Evolutionary conservation across 2,113 vertebrate species (phyloP), one percentile per base, ranked within the genome.

Genomic region (Apeltes quadracus): DNA sequence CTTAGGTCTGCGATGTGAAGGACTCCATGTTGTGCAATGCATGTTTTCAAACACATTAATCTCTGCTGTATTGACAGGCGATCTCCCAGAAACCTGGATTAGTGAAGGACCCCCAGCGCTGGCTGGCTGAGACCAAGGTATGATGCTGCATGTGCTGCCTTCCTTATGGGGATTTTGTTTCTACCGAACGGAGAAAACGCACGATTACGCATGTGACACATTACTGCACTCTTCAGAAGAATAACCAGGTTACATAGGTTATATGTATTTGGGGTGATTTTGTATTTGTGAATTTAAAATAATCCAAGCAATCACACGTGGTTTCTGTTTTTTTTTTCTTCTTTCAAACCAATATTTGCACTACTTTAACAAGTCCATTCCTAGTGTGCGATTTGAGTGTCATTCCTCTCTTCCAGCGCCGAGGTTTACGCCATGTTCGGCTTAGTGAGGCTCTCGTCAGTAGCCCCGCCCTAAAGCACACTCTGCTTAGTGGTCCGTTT

Each of bases 101-200:
- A 81, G 93, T 90, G 75, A 95, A 89, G 81, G 96, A 98, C 75
- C 94, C 95, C 81, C 96, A 97, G 89, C 92, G 91, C 76, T 98
- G 97, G 97, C 87, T 97, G 46, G 96, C 96, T 80, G 97, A 99
- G 90, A 95, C 95, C 79, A 98, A 99, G 96, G 97, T 98, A 94
- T 85, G 66, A 77, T 27, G 9, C 36, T 44, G 56, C 46, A 56
- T 57, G 16, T 62, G 53, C 50, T 46, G 29, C 13, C 15, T 53
- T 48, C 32, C 4, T n/a, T 27, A 34, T 8, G 23, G 5, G 10
- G 7, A 14, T 59, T 73, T 55, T 61, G 44, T 41, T n/a, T n/a
- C n/a, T n/a, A n/a, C n/a, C n/a, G 59, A 66, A 53, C 32, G 25
- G 1, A 43, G 53, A 65, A 38, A 81, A 75, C 18, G 64, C 27